phyloP scores from a whole-genome alignment of 1,140 invertebrate species.

The Platyscapa corneri region DNA sequence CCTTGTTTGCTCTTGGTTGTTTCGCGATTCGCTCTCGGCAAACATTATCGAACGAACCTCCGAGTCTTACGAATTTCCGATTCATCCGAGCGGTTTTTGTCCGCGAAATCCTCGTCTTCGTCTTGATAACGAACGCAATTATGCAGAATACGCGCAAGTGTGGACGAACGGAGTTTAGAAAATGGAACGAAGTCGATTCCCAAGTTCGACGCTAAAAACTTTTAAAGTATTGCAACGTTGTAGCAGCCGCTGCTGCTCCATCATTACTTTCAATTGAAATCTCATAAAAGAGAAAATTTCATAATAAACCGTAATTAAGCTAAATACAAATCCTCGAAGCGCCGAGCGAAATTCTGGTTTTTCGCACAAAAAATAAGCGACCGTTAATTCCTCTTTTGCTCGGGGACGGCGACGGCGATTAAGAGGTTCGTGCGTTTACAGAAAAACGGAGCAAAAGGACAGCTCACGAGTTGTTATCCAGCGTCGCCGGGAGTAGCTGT shows the following conservation, averaged over 20 bases:
- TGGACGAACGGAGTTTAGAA: too few species aligned
- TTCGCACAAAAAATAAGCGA: background rate
- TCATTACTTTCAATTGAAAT: background rate
- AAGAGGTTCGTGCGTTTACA: conserved; percentile 3
- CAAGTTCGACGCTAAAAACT: background rate
- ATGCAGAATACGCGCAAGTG: too few species aligned
- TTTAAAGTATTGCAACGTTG: background rate
- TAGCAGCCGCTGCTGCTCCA: background rate
- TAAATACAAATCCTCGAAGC: background rate
- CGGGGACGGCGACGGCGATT: background rate
- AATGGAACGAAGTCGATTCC: too few species aligned
- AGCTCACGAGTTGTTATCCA: conserved; percentile 17
- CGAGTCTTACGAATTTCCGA: too few species aligned
- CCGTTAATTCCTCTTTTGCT: conserved; percentile 24
- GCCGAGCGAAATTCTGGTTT: background rate
- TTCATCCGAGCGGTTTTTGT: too few species aligned
- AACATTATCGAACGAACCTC: too few species aligned
- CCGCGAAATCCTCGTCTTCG: too few species aligned
- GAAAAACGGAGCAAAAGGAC: conserved; percentile 31
- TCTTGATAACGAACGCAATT: too few species aligned
- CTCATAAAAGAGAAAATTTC: background rate
- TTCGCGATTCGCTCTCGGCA: too few species aligned
- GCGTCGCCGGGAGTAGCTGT: background rate
- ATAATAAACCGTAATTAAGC: background rate
- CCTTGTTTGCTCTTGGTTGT: too few species aligned